A percentile compares a stretch with the other conserved stretches of the same genome.
These are phyloP conservation scores for Sebastes miniatus DNA, from an alignment of 2,797 vertebrate genomes.

Conservation along the genomic window DNA sequence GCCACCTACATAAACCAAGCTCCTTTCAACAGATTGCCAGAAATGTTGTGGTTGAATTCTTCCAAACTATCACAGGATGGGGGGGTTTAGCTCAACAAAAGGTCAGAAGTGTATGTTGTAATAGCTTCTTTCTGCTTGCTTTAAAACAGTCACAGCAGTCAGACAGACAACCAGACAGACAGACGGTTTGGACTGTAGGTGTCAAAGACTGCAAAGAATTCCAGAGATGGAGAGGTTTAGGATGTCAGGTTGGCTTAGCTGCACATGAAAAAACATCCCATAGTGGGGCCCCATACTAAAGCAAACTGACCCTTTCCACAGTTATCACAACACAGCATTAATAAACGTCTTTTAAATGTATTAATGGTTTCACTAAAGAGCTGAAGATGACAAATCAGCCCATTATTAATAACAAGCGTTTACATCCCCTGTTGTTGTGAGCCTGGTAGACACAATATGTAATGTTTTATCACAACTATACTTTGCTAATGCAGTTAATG, in stretches of 20 bases:
- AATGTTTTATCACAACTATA: not conserved
- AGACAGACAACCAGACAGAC: conserved; percentile 1
- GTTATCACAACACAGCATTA: not conserved
- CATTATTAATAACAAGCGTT: not conserved
- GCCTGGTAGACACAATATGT: too few relatives aligned
- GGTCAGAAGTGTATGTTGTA: conserved; percentile 2
- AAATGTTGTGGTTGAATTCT: not conserved
- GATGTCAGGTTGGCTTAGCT: conserved; percentile 24
- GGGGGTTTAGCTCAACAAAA: not conserved
- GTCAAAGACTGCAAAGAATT: conserved; percentile 42
- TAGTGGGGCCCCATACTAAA: not conserved
- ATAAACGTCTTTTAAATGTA: not conserved
- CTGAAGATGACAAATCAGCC: not conserved
- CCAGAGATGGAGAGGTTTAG: conserved; percentile 38
- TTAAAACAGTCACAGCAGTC: conserved; percentile 3
- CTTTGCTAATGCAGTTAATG: not conserved
- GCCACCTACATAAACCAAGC: not conserved
- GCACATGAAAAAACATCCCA: not conserved
- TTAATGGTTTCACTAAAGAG: not conserved
- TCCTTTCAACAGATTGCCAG: not conserved
- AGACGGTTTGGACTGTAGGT: conserved; percentile 30
- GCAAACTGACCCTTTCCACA: not conserved
- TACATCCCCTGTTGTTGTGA: not conserved
- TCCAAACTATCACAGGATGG: not conserved
- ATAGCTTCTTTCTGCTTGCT: not conserved